Evolutionary conservation across 2,888 invertebrate genomes (phyloP), one percentile per base, ranked within the genome.

Genomic region (Eupithecia subfuscata): DNA sequence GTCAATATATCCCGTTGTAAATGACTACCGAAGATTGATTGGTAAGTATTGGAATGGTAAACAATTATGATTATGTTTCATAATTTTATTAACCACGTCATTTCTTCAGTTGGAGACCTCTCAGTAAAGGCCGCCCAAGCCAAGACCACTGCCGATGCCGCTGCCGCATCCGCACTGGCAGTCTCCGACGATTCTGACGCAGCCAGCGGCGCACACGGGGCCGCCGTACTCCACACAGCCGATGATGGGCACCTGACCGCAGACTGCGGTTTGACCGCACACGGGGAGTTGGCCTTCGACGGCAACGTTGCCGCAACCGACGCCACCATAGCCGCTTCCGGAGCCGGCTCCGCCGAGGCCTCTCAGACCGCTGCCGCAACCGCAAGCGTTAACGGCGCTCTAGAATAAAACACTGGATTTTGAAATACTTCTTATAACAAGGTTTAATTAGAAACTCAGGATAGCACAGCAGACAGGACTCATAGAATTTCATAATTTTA

Each of bases 241-340:
- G 76, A 84, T 82, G 79, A 86, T 84, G 75, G 86, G 84, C 43
- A 86, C 82, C 80, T 83, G 82, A 30, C 84, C 84, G 1, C 81
- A 77, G 18, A 83, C 77, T 7, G 78, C 79, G 16, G 89, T 82
- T 52, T 79, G 76, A 56, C 88, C 86, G 25, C 79, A 81, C n/a
- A 86, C 88, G 18, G 82, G 83, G 69, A 87, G 75, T 74, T 84
- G 83, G 6, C 86, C 86, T 18, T 79, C 82, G 43, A 85, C 84
- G 9, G 80, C 82, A n/a, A 85, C 76, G 69, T 82, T 86, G 67
- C 87, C 88, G 14, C 81, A 69, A 22, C 81, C 80, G 1, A 69
- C 71, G 22, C 80, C 80, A n/a, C 81, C 80, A 74, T 78, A 43
- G 43, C 67, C 40, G 67, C 68, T 73, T 64, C 70, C 45, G n/a